These are phyloP conservation scores for Strongylocentrotus purpuratus DNA, from an alignment of 35 echinoderm and acorn worm genomes.

Conservation along the genomic window DNA sequence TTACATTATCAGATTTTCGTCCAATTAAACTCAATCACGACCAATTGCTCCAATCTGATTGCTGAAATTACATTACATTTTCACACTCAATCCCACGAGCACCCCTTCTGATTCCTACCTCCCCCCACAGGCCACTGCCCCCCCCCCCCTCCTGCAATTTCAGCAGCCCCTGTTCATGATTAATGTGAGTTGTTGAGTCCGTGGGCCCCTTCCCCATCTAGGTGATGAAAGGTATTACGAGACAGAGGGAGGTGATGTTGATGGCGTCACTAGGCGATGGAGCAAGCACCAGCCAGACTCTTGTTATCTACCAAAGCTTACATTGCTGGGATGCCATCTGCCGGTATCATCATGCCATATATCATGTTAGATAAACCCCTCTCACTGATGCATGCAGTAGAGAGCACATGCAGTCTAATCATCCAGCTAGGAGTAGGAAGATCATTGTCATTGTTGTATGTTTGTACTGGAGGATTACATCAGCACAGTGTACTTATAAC, in stretches of 20 bases:
- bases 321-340: conserved; percentile 15
- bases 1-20: background rate
- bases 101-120: no score
- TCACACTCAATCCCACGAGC: background rate
- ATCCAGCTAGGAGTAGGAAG: background rate
- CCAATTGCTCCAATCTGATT: background rate
- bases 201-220: background rate
- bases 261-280: background rate
- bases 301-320: background rate
- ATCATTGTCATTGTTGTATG: background rate
- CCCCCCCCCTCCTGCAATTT: background rate
- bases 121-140: background rate
- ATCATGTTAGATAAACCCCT: background rate
- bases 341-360: background rate
- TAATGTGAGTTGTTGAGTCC: background rate
- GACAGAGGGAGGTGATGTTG: background rate
- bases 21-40: background rate
- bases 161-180: background rate
- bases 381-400: background rate
- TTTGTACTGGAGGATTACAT: background rate
- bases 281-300: background rate
- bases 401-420: background rate
- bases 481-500: background rate
- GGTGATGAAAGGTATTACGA: background rate
- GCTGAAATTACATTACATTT: background rate